Conservation (phyloP, 2,113 vertebrate genomes). For the Nyctereutes procyonoides region DNA sequence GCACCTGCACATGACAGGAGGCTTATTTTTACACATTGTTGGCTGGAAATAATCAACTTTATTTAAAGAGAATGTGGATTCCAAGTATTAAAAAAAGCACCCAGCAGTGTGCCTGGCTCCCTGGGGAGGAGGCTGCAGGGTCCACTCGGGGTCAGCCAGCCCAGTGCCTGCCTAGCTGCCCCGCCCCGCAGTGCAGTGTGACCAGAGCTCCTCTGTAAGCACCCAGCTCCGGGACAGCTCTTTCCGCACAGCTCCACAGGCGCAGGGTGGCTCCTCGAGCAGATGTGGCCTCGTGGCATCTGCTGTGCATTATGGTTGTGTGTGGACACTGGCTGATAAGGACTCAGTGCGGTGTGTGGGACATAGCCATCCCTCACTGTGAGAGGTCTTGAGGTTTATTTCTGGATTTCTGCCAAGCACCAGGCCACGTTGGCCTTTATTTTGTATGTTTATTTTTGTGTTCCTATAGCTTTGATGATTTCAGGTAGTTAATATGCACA, state of each 20-base stretch:
- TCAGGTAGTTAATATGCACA: not conserved
- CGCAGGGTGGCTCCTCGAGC: not conserved
- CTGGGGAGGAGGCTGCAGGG: not conserved
- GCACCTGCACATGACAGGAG: slow-evolving; percentile 65
- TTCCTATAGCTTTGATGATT: not conserved
- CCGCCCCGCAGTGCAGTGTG: not conserved
- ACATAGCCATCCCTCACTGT: not conserved
- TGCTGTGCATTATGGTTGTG: not conserved
- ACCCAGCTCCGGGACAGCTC: not conserved
- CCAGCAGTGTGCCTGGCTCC: not conserved
- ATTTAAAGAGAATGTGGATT: slow-evolving; percentile 71
- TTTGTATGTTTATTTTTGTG: not conserved
- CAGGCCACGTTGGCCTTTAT: not conserved
- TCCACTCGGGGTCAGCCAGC: not conserved
- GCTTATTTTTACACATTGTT: slow-evolving; percentile 65
- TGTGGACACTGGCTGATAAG: not conserved
- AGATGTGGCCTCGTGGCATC: not conserved
- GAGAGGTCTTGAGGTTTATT: not conserved
- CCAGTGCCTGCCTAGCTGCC: not conserved
- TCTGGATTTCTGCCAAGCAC: not conserved
- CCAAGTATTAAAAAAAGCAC: slow-evolving; percentile 57
- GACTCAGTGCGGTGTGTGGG: not conserved
- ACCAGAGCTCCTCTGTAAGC: not conserved
- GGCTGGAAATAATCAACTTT: slow-evolving; percentile 68
- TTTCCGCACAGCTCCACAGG: not conserved